These are phyloP conservation scores for Apotomis turbidana DNA, from an alignment of 2,888 invertebrate species.

Conservation along the genomic window DNA sequence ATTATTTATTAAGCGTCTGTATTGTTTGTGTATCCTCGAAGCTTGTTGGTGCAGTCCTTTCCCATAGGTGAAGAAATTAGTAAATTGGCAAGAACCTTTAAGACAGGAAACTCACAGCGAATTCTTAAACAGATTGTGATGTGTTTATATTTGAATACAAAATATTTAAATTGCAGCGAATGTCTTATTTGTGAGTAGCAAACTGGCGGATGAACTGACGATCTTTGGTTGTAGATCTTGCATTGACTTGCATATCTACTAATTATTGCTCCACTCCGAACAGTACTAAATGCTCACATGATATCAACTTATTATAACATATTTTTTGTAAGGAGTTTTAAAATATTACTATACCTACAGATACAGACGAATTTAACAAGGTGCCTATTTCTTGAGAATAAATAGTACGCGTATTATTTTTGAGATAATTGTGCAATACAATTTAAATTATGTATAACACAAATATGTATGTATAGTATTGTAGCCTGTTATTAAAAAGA, in stretches of 20 bases:
- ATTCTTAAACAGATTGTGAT: not conserved
- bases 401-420: not conserved
- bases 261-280: not conserved
- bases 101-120: not conserved
- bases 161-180: constrained; percentile 18
- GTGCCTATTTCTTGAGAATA: too few relatives aligned
- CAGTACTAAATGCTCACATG: too few relatives aligned
- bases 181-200: constrained; percentile 23
- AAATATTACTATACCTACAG: too few relatives aligned
- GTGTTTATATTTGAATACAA: too few relatives aligned
- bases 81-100: not conserved
- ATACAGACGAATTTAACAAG: too few relatives aligned
- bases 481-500: not conserved
- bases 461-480: too few relatives aligned
- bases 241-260: constrained; percentile 4
- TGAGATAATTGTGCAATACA: not conserved
- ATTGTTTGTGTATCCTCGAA: constrained; percentile 14
- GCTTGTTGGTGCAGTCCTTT: constrained; percentile 38
- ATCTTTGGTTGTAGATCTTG: constrained; percentile 20
- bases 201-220: not conserved
- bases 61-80: not conserved
- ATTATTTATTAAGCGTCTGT: constrained; percentile 1
- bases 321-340: too few relatives aligned
- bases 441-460: too few relatives aligned
- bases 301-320: too few relatives aligned